A percentile compares a stretch with the other conserved stretches of the same genome.
These are phyloP conservation scores for Sula dactylatra DNA, from an alignment of 2,113 vertebrate species.

Conservation along the genomic window DNA sequence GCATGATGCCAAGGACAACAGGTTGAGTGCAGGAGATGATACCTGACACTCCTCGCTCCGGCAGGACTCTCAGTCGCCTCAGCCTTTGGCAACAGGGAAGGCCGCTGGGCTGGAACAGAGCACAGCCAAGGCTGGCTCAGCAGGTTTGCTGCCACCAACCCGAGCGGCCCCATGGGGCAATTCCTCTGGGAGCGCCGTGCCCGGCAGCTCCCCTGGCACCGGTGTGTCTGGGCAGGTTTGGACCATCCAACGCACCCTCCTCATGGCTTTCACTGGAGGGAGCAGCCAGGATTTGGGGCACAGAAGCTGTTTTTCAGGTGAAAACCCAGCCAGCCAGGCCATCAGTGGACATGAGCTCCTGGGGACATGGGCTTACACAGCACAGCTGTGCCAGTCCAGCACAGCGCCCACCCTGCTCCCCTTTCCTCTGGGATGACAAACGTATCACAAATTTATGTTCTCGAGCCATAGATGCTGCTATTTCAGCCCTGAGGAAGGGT, in stretches of 20 bases:
- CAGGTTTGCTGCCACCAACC: constrained; percentile 8
- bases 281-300: not conserved
- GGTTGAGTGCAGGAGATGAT: not conserved
- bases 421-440: not conserved
- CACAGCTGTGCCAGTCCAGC: not conserved
- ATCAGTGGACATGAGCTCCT: not conserved
- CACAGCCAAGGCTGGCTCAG: not conserved
- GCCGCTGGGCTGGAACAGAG: rapidly evolving
- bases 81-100: not conserved
- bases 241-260: not conserved
- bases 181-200: not conserved
- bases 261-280: not conserved
- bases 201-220: not conserved
- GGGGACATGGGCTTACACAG: not conserved
- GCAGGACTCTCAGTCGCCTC: not conserved
- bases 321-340: not conserved
- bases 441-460: not conserved
- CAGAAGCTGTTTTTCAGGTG: not conserved
- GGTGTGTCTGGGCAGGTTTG: not conserved
- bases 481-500: not conserved
- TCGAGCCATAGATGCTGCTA: not conserved
- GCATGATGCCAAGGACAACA: not conserved
- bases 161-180: not conserved
- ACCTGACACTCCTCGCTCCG: not conserved
- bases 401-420: not conserved